A percentile compares a stretch with the other conserved stretches of the same genome.
These are phyloP conservation scores for Caenorhabditis sinica DNA, from an alignment of 2,888 invertebrate genomes.

Conservation along the genomic window DNA sequence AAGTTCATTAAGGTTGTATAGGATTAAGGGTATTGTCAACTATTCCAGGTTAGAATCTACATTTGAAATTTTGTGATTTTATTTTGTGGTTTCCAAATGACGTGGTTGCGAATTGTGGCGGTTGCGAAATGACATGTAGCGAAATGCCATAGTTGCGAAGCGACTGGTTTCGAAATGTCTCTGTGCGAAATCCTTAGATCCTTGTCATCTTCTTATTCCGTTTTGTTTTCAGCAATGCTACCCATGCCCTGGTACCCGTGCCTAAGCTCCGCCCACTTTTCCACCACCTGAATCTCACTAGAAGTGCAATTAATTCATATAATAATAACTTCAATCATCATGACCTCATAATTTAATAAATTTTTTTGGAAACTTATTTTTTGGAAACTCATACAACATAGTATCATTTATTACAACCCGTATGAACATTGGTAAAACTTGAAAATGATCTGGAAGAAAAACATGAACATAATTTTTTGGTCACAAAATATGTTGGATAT, in stretches of 20 bases:
- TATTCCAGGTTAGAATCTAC: too few relatives aligned
- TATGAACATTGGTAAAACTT: background rate
- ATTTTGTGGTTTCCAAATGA: too few relatives aligned
- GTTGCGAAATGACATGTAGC: too few relatives aligned
- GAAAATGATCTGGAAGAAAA: too few relatives aligned
- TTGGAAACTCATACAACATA: background rate
- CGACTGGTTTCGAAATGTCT: too few relatives aligned
- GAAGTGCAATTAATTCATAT: conserved; percentile 25
- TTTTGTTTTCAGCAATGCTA: conserved; percentile 80
- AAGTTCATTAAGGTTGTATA: too few relatives aligned
- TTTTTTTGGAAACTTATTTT: background rate
- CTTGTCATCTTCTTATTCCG: background rate
- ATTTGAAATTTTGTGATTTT: too few relatives aligned
- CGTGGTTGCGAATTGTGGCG: too few relatives aligned
- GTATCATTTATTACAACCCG: background rate
- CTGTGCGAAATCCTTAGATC: background rate
- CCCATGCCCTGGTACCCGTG: conserved; percentile 72
- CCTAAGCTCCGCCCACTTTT: background rate
- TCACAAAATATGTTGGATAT: conserved; percentile 16
- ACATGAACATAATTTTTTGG: conserved; percentile 11
- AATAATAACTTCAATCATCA: conserved; percentile 18
- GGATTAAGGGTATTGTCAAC: too few relatives aligned
- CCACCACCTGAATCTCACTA: background rate
- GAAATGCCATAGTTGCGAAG: too few relatives aligned
- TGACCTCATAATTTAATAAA: background rate